Conservation (phyloP, 2,113 vertebrate species). For the Geococcyx californianus region DNA sequence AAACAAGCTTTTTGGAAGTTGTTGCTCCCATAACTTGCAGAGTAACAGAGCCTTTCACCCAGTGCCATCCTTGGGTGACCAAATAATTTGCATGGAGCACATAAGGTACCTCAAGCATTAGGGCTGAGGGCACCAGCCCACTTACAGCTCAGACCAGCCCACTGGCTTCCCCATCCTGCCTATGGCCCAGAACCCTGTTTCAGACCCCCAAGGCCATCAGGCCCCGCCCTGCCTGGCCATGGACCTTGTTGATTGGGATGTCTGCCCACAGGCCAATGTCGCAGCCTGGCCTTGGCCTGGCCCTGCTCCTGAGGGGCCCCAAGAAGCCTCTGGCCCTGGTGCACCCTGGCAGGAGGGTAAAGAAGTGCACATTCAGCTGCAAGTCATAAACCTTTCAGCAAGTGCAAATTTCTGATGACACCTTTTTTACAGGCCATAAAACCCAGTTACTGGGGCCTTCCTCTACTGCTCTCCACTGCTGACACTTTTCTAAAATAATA, state of each 20-base stretch:
- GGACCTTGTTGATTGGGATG: background rate
- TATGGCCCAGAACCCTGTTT: background rate
- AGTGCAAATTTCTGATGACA: background rate
- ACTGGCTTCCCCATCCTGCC: background rate
- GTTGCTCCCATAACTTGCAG: background rate
- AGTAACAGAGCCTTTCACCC: background rate
- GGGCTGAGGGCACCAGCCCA: background rate
- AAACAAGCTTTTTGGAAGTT: background rate
- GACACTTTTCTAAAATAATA: background rate
- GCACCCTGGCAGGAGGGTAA: background rate
- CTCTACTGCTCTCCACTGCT: background rate
- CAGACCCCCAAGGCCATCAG: background rate
- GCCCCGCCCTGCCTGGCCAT: background rate
- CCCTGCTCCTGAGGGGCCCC: accelerated
- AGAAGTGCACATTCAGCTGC: background rate
- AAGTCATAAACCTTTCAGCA: background rate
- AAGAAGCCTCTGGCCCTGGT: accelerated
- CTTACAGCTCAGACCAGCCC: background rate
- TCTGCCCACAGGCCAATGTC: background rate
- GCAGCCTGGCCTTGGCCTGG: background rate
- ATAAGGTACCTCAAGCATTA: background rate
- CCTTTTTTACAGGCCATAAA: background rate
- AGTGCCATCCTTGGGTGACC: background rate
- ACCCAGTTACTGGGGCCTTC: background rate
- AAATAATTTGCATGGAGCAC: background rate